These are phyloP conservation scores for Dione vanillae DNA, from an alignment of 2,888 invertebrate species.

Conservation along the genomic window DNA sequence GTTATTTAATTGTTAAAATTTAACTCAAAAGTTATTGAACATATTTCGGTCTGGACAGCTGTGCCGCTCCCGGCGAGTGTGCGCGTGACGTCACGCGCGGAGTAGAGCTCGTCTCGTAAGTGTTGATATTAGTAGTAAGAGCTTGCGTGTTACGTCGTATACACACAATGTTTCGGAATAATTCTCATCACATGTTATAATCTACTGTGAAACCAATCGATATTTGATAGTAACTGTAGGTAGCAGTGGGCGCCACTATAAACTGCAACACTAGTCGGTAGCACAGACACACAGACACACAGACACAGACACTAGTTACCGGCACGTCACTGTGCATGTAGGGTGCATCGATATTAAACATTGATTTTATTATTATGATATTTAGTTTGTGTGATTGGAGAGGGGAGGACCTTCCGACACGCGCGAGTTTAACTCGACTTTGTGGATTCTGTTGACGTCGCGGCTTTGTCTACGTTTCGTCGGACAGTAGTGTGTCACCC, in stretches of 20 bases:
- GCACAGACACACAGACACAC: not conserved
- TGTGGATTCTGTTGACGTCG: slow-evolving; percentile 2
- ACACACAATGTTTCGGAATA: not conserved
- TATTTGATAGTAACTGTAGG: slow-evolving; percentile 2
- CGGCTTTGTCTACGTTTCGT: not conserved
- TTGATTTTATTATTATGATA: not conserved
- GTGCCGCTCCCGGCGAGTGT: not conserved
- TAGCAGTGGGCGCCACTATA: slow-evolving; percentile 36
- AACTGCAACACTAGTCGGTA: slow-evolving; percentile 29
- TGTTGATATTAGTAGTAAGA: slow-evolving; percentile 42
- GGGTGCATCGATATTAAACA: not conserved
- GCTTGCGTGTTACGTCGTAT: not conserved
- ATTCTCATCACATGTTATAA: not conserved
- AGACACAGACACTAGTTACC: slow-evolving; percentile 11
- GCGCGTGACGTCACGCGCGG: no score
- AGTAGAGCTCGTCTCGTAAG: slow-evolving; percentile 34
- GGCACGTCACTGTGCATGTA: no score
- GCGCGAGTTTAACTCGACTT: slow-evolving; percentile 24
- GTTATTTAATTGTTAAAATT: slow-evolving; percentile 24
- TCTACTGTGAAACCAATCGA: not conserved
- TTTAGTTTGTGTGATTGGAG: not conserved
- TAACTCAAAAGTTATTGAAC: slow-evolving; percentile 16
- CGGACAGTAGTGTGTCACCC: not conserved
- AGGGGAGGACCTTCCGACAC: not conserved
- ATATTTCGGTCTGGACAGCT: slow-evolving; percentile 4